Base-by-base conservation (phyloP, 2,113 vertebrate species). In the Origma solitaria region DNA sequence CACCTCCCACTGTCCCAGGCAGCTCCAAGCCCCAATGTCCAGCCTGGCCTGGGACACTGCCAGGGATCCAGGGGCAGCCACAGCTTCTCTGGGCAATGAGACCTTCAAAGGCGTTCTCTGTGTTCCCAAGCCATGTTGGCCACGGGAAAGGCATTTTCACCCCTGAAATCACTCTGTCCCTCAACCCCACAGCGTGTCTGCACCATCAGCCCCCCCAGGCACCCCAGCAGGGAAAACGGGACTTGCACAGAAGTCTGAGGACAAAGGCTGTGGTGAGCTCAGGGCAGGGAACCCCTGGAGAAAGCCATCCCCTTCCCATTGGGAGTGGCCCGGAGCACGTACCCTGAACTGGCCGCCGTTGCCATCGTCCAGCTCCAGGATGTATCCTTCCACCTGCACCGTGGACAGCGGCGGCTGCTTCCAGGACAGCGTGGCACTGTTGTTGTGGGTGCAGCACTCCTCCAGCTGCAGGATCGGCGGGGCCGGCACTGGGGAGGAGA, bases 351-450 rank as follows among this genome's bases (percentile, higher is more conserved):
- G 99, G 33, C 99, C 99, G 1, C 99, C 99, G 6, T 97, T 99
- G 71, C 99, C 99, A 2, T 99, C 99, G 10, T 99, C 99, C 86
- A 99, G 98, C 97, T 99, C 99, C 90, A 99, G 98, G 94, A 99
- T 99, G 97, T 99, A 99, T 2, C 99, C 99, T 2, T 99, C 99
- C 25, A 99, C 99, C 40, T 98, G 96, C 93, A 99, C 99, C 8
- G 98, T 98, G 25, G 99, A 99, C 89, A 99, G 98, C 5, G 99
- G 99, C 0, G 99, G 99, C 97, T 99, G 99, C 95, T 99, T 99
- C 99, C 99, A 99, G 79, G 99, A 99, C 97, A 99, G 95, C 1
- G 99, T 99, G 35, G 99, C 99, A 3, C 99, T 99, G 98, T 99
- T 99, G 98, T 99, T 99, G 97, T 99, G 99, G 90, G 99, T 99